Evolutionary conservation across 1,140 invertebrate genomes (phyloP), one percentile per base, ranked within the genome.

Genomic region (Lepidurus couesii): DNA sequence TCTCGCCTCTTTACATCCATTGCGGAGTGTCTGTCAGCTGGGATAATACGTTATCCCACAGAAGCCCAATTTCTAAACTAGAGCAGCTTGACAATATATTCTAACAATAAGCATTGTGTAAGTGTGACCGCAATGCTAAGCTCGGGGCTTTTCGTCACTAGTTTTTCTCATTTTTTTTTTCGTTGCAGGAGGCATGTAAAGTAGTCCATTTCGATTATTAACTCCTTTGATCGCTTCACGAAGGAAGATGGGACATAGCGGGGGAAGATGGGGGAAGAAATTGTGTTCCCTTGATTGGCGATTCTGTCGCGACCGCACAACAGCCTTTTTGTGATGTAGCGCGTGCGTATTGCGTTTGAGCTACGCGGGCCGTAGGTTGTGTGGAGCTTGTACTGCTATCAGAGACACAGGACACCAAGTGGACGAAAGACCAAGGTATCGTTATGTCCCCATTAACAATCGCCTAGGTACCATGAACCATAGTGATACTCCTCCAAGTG

Each of bases 231-330:
- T 21, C 16, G 53, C 53, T 65, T 65, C 53, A 21, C 21, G 21
- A 65, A 65, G 16, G 53, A 65, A 65, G 53, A 65, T 65, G 53
- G 53, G 53, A 65, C 3, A 65, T 65, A 65, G 53, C 16, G 53
- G 53, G 21, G 8, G 53, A 65, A 9, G 53, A 65, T 16, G 53
- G 9, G 21, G n/a, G 13, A 65, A 65, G 53, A 65, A 13, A 65
- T 65, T 65, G 53, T 65, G 53, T 65, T 65, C 53, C 21, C 53
- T 65, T 21, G 16, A 65, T 65, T 65, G 53, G 53, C 53, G 53
- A 65, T 65, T 21, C 53, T 65, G 53, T 65, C 53, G 21, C 53
- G 53, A 65, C 53, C 53, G 53, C 53, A 65, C 16, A 65, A 65
- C n/a, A 65, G 53, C 53, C 6, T 65, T 65, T 16, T 65, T 21